Evolutionary conservation across 2,797 vertebrate genomes (phyloP), one percentile per base, ranked within the genome.

Genomic region (Trachurus trachurus): DNA sequence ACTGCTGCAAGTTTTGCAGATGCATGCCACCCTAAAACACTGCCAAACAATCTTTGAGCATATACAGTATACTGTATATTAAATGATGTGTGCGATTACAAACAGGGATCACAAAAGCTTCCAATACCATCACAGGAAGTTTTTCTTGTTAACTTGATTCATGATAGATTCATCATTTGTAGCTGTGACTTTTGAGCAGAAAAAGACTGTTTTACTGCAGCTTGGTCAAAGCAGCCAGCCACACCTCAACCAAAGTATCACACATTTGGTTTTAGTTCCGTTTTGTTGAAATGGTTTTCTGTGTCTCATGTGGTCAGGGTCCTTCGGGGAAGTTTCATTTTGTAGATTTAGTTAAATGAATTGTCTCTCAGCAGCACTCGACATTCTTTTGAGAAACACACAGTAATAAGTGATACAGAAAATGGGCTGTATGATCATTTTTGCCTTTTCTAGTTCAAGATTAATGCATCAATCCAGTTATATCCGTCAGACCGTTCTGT

Each of bases 1-100:
- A 21, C 21, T 31, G 49, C 42, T 73, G 50, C 44, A 64, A 12
- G 39, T 63, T 63, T 59, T 72, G 29, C 76, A 71, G 37, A 44
- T 50, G 61, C 47, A 29, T n/a, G 2, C 16, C 15, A 54, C 9
- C 42, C 47, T 47, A 49, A 49, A 49, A 49, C 19, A 22, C 12
- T n/a, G 5, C 3, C 63, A 52, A 54, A 6, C 11, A 12, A 12
- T 3, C 49, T 52, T 16, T 10, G 3, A n/a, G 13, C 40, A 5
- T 44, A 11, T 40, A 10, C 21, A n/a, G n/a, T n/a, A n/a, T n/a
- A n/a, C n/a, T n/a, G n/a, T n/a, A 16, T 6, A 31, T 4, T 66
- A 16, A 17, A 60, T 39, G n/a, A 11, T 56, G 39, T 60, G 39
- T 37, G 34, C 7, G 8, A 37, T 52, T 15, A 44, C 26, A n/a